phyloP scores from a whole-genome alignment of 2,113 vertebrate genomes.

The Brachypteracias leptosomus region DNA sequence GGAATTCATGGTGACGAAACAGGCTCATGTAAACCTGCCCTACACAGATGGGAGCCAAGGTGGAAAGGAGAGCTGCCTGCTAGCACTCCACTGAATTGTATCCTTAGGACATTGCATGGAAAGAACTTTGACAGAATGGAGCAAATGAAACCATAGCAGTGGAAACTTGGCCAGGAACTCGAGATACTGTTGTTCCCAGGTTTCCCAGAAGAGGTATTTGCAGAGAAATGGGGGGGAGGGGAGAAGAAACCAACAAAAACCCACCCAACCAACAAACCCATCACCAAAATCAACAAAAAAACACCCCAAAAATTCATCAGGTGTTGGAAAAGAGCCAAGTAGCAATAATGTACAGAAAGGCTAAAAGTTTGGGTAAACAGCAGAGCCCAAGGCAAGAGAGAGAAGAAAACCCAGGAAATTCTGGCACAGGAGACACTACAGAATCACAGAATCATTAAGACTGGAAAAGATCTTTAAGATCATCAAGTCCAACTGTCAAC shows the following conservation, averaged over 20 bases:
- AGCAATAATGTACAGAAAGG: accelerated
- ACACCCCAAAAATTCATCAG: not conserved
- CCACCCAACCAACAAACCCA: not conserved
- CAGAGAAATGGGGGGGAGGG: accelerated
- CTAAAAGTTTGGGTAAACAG: not conserved
- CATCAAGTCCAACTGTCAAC: too few species aligned
- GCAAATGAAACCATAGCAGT: not conserved
- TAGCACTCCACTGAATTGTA: not conserved
- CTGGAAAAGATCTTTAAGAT: too few species aligned
- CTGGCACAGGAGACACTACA: not conserved
- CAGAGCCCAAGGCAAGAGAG: not conserved
- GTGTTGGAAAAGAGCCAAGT: not conserved
- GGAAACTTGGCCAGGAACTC: not conserved
- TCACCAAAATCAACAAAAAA: too few species aligned
- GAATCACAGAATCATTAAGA: too few species aligned
- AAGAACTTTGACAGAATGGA: not conserved
- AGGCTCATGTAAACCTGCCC: not conserved
- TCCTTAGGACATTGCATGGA: not conserved
- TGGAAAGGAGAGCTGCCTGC: not conserved
- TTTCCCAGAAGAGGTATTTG: not conserved
- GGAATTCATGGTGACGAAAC: accelerated
- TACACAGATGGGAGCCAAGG: not conserved
- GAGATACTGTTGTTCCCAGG: not conserved
- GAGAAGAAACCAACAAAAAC: not conserved
- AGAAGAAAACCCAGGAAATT: accelerated